phyloP scores from a whole-genome alignment of 2,888 invertebrate genomes.

The Protula sp. region DNA sequence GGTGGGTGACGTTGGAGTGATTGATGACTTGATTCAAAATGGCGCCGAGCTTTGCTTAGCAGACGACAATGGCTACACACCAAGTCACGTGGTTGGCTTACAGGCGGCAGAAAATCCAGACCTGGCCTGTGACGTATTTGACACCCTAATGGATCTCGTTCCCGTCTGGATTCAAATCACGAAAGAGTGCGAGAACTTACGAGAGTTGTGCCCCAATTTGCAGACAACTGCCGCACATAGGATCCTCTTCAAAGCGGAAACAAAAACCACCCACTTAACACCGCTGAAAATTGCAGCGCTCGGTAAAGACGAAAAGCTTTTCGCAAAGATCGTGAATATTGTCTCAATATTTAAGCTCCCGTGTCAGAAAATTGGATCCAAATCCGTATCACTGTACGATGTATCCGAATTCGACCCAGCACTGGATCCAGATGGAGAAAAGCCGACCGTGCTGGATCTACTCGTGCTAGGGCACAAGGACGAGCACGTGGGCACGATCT shows the following conservation, averaged over 20 bases:
- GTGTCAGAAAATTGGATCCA: background rate
- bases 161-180: background rate
- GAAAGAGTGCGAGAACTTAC: background rate
- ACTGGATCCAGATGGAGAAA: background rate
- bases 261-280: background rate
- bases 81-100: background rate
- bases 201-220: background rate
- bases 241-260: background rate
- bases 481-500: background rate
- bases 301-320: background rate
- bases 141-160: background rate
- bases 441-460: background rate
- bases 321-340: background rate
- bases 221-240: background rate
- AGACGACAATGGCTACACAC: background rate
- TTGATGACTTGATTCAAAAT: background rate
- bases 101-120: background rate
- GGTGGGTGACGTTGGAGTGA: background rate
- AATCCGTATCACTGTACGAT: background rate
- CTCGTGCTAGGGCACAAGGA: background rate
- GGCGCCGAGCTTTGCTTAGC: background rate
- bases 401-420: background rate
- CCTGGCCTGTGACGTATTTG: background rate
- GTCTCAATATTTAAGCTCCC: background rate
- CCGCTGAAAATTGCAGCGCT: background rate